Evolutionary conservation across 2,797 vertebrate genomes (phyloP).

Genomic region (Thaleichthys pacificus): DNA sequence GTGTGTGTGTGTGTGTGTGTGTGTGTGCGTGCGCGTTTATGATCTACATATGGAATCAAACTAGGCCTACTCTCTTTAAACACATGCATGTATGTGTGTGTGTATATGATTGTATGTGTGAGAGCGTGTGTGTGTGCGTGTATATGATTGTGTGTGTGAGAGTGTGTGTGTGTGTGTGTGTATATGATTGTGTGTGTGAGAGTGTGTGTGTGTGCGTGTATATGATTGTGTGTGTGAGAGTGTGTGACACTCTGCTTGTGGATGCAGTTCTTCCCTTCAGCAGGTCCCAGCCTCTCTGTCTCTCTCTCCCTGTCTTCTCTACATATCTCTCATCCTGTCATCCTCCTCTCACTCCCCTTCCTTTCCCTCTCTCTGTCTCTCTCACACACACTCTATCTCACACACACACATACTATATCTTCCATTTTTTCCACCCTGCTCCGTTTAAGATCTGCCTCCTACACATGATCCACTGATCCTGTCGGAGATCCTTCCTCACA

Average conservation of each 20-base stretch:
- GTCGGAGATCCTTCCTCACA: too few species aligned
- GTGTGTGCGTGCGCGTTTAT: conserved; percentile 1
- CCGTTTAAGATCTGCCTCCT: too few species aligned
- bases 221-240: background rate
- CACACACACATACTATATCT: too few species aligned
- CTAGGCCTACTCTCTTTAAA: too few species aligned
- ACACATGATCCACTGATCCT: too few species aligned
- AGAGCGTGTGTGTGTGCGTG: too few species aligned
- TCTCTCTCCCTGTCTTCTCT: too few species aligned
- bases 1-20: conserved; percentile 7
- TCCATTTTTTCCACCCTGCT: too few species aligned
- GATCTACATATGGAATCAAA: too few species aligned
- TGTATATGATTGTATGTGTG: background rate
- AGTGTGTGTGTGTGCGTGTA: background rate
- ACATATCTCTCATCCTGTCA: background rate
- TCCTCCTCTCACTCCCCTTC: background rate
- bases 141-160: background rate
- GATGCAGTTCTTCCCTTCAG: background rate
- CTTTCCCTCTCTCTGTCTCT: background rate
- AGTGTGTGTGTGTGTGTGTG: too few species aligned
- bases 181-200: background rate
- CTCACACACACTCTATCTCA: background rate
- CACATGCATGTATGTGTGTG: background rate
- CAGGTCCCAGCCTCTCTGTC: background rate
- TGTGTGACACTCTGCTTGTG: conserved; percentile 16